Base-by-base conservation (phyloP, 2,888 invertebrate species). In the Drosophila mimica region DNA sequence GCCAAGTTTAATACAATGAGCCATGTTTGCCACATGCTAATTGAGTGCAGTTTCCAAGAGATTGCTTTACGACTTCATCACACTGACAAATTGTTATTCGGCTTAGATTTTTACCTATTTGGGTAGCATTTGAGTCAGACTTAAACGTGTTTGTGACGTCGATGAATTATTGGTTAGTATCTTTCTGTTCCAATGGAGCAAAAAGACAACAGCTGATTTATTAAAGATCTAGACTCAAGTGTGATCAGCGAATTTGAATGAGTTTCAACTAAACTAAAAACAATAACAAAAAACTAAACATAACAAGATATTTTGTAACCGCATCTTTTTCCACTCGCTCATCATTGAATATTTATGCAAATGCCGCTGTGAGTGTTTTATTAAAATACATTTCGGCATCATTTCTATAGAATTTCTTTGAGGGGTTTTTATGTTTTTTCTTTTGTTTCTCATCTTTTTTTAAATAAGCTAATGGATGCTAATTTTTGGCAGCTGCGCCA, bases 401-500 rank as follows among this genome's bases (percentile, higher is more conserved):
- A 85, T 78, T 89, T 88, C 86, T 79, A 68, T 68, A 89, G 84
- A 89, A 89, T 85, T 76, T 87, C 86, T 86, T 81, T 67, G 31
- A 46, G 46, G 56, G 36, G 76, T 68, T 72, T 75, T 65, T 54
- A 15, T 62, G 3, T 28, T 59, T 62, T 54, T 68, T 54, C 1
- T 25, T 25, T 67, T 57, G 38, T 60, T 38, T 64, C 70, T 57
- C 34, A 63, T 70, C 57, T 63, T 74, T 57, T 57, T 60, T 51
- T 60, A 76, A 64, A 70, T 83, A 84, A 76, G 84, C 78, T 83
- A 85, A 90, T 77, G 72, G 82, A 88, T 89, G 91, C 82, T 90
- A 91, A 89, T 87, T 86, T 77, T 65, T 70, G 69, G 62, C 64
- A 36, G 62, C 72, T 74, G 73, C 64, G 70, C 79, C 83, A 89